Evolutionary conservation across 2,113 vertebrate genomes (phyloP).

Genomic region (Meles meles): DNA sequence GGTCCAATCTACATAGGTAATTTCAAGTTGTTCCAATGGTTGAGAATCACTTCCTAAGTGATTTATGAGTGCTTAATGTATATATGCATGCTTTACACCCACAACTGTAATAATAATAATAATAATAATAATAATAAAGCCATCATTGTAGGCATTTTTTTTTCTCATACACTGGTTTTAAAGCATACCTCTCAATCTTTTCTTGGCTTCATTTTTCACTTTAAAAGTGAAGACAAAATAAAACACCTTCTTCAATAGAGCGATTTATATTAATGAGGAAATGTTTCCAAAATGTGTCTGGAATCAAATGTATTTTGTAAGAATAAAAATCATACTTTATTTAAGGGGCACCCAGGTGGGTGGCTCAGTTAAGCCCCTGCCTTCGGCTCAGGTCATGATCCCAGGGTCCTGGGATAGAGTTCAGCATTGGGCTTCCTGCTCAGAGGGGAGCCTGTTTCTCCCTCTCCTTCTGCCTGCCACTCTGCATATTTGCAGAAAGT

Average conservation of each 20-base stretch:
- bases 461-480: no score
- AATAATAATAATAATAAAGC: neutral
- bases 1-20: neutral
- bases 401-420: no score
- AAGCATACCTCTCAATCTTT: neutral
- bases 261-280: constrained; percentile 14
- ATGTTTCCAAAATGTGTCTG: neutral
- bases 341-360: neutral
- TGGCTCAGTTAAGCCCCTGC: no score
- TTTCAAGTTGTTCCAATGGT: neutral
- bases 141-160: neutral
- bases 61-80: neutral
- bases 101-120: neutral
- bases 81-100: neutral
- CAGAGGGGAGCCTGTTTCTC: no score
- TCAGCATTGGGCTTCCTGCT: no score
- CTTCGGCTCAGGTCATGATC: no score
- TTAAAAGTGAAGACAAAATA: constrained; percentile 5
- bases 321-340: constrained; percentile 40
- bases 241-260: neutral
- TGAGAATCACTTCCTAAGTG: neutral
- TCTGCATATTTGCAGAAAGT: no score
- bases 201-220: constrained; percentile 1
- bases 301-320: constrained; percentile 25
- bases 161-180: neutral